These are phyloP conservation scores for Bryconaethiops microstoma DNA, from an alignment of 2,797 vertebrate species.

Conservation along the genomic window DNA sequence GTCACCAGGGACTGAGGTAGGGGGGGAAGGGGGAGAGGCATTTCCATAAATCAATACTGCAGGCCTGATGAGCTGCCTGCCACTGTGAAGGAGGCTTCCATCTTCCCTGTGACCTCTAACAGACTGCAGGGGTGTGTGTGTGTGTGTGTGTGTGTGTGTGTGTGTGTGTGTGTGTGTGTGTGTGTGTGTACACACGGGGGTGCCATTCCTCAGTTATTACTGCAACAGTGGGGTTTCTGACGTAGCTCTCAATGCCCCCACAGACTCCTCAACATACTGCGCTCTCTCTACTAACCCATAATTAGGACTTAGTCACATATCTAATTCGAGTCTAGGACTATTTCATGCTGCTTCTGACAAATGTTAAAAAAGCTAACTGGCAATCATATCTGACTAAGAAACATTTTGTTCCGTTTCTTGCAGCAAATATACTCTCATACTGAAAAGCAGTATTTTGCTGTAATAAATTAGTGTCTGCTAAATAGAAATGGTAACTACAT, in stretches of 20 bases:
- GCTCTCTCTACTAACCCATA: constrained; percentile 5
- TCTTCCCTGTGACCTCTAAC: constrained; percentile 55
- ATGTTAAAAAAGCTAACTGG: constrained; percentile 3
- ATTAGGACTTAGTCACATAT: constrained; percentile 35
- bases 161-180: constrained; percentile 39
- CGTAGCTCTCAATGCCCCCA: constrained; percentile 53
- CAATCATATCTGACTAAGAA: neutral
- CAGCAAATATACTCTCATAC: neutral
- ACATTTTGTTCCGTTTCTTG: neutral
- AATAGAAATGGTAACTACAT: neutral
- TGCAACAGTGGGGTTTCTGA: constrained; percentile 52
- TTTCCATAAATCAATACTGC: constrained; percentile 76
- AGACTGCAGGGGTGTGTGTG: constrained; percentile 44
- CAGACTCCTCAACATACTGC: constrained; percentile 22
- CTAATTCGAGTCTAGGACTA: constrained; percentile 8
- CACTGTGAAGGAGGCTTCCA: constrained; percentile 41
- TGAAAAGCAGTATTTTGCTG: neutral
- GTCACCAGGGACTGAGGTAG: constrained; percentile 56
- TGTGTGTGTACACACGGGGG: constrained; percentile 26
- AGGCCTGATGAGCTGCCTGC: constrained; percentile 50
- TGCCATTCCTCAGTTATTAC: constrained; percentile 58
- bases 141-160: constrained; percentile 39
- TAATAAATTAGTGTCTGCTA: neutral
- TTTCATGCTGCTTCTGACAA: constrained; percentile 2
- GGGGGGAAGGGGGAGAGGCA: constrained; percentile 47